These are phyloP conservation scores for Lamprotornis superbus DNA, from an alignment of 2,113 vertebrate species.

Conservation along the genomic window DNA sequence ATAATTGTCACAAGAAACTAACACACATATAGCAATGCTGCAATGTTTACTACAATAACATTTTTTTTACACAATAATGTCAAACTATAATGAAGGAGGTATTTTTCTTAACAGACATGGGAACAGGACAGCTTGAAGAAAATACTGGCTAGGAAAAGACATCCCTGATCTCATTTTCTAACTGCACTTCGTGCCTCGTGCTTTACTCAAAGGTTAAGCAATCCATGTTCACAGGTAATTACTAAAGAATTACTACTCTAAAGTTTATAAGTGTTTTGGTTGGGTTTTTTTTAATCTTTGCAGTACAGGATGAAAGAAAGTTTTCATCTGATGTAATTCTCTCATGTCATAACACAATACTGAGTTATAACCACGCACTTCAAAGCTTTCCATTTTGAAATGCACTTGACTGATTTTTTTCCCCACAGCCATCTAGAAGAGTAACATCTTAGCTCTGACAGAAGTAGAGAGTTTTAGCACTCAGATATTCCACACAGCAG, in stretches of 20 bases:
- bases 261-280: background rate
- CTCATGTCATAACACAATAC: background rate
- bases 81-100: background rate
- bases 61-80: background rate
- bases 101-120: background rate
- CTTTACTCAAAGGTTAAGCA: background rate
- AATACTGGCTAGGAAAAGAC: background rate
- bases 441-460: background rate
- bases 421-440: background rate
- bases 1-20: background rate
- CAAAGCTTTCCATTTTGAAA: conserved; percentile 5
- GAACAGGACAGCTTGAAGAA: background rate
- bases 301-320: background rate
- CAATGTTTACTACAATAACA: background rate
- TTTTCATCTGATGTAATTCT: background rate
- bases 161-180: background rate
- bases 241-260: background rate
- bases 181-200: background rate
- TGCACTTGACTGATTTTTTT: background rate
- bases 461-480: background rate
- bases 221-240: background rate
- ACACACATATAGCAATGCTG: rapidly evolving
- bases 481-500: background rate
- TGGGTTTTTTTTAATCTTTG: background rate
- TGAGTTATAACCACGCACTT: background rate